Conservation (phyloP, 2,888 invertebrate genomes). For the Lycocerus yunnanus region DNA sequence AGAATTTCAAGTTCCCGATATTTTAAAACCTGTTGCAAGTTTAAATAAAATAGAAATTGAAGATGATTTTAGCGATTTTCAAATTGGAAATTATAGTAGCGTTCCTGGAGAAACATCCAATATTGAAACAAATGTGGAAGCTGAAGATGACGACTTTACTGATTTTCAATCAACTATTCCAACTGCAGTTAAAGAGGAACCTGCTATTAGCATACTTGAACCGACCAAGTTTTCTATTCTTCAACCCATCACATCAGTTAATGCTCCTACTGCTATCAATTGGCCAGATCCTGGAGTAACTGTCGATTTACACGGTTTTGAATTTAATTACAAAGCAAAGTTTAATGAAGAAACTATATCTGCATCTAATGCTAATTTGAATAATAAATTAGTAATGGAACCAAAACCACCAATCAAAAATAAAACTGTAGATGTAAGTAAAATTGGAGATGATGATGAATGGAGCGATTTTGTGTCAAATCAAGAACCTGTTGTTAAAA, state of each 20-base stretch:
- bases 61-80: constrained; percentile 20
- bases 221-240: constrained; percentile 42
- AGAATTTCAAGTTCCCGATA: constrained; percentile 37
- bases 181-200: constrained; percentile 21
- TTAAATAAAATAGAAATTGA: constrained; percentile 17
- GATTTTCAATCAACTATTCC: constrained; percentile 47
- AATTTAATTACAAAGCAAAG: constrained; percentile 41
- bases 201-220: constrained; percentile 35
- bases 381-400: neutral
- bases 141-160: constrained; percentile 53
- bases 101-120: neutral
- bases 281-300: constrained; percentile 66
- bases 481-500: constrained; percentile 32
- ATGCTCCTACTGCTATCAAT: constrained; percentile 58
- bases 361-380: neutral
- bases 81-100: constrained; percentile 18
- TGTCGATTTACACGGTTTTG: constrained; percentile 50
- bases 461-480: constrained; percentile 66
- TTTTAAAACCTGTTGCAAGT: constrained; percentile 46
- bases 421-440: neutral
- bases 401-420: neutral
- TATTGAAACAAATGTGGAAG: neutral
- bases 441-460: constrained; percentile 58
- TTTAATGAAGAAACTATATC: neutral
- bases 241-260: constrained; percentile 16